These are phyloP conservation scores for Clarias magur DNA, from an alignment of 2,113 vertebrate genomes.

Conservation along the genomic window DNA sequence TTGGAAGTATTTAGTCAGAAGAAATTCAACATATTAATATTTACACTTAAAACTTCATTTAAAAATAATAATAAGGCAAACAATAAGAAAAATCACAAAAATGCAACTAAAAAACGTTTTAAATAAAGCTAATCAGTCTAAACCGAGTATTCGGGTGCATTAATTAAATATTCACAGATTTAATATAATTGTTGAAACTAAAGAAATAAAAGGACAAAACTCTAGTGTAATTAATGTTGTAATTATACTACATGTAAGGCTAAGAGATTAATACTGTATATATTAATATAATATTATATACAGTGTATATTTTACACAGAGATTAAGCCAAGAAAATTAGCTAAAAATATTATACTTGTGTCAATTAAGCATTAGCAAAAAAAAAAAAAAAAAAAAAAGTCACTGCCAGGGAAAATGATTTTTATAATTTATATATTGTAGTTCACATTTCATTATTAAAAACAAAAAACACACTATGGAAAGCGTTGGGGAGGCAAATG, in stretches of 20 bases:
- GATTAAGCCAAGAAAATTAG: not conserved
- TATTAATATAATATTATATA: no score
- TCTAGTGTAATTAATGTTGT: not conserved
- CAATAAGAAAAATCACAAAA: no score
- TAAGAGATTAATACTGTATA: not conserved
- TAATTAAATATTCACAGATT: not conserved
- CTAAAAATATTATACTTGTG: not conserved
- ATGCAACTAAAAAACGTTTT: not conserved
- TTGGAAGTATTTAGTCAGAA: no score
- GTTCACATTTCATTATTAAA: no score
- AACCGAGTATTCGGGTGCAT: not conserved
- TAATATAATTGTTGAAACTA: not conserved
- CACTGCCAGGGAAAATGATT: not conserved
- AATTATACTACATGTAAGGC: not conserved
- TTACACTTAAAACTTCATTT: no score
- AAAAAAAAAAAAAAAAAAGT: not conserved
- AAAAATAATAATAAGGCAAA: no score
- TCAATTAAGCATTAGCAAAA: not conserved
- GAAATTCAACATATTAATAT: no score
- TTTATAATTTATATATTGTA: no score
- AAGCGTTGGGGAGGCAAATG: not conserved
- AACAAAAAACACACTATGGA: not conserved
- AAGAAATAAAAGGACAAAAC: not conserved
- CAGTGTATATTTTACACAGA: not conserved
- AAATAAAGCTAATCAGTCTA: not conserved